Base-by-base conservation (phyloP, 2,797 vertebrate genomes). In the Sternarchorhynchus goeldii region DNA sequence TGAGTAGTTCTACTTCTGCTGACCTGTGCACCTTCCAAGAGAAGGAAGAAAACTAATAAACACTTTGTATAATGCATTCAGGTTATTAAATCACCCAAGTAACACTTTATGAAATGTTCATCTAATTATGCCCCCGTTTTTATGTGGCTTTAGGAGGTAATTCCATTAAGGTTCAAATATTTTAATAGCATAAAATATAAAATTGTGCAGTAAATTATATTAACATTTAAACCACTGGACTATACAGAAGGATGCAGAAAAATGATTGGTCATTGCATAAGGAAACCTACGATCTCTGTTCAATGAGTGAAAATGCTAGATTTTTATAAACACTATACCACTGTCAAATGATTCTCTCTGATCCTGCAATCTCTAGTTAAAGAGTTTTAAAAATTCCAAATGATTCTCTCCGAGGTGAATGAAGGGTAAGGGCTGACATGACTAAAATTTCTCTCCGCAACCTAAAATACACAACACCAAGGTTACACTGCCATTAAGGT, bases 361-460 rank as follows among this genome's bases (percentile, higher is more conserved):
- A n/a, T 25, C 1, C 25, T 25, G 25, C 25, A 25, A 25, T 25
- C 25, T 25, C 25, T 25, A 25, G 25, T 25, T 1, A 25, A 25
- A 25, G 25, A 25, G 25, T 25, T 25, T 25, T 25, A 25, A 25
- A 25, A 25, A 25, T 21, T 31, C 20, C 66, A 14, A 57, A 56
- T 25, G 67, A 31, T 59, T 25, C 62, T 59, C 60, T 73, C 32
- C 25, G 31, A n/a, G 20, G 36, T 56, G 34, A 14, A 36, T 25
- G 58, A 56, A 50, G 69, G 17, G 21, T 57, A 41, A 67, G 29
- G 73, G 56, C 25, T 79, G 66, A 79, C 75, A 76, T 75, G 75
- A 39, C 34, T 63, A 63, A 71, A 66, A 67, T 21, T 73, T 31
- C 67, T 77, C 25, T 34, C 31, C 56, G 31, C 10, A 14, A 77